A percentile compares a stretch with the other conserved stretches of the same genome.
phyloP scores from a whole-genome alignment of 1,140 invertebrate genomes.

The Apis mellifera region Amel_HAv3.1 CM009933.2:12276501-12277000 shows the following conservation, averaged over 20 bases:
- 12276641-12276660: neutral
- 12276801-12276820: conserved; percentile 62
- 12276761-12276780: conserved; percentile 90
- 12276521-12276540: neutral
- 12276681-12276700: neutral
- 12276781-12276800: conserved; percentile 84
- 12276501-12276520: neutral
- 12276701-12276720: conserved; percentile 6
- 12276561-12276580: conserved; percentile 13
- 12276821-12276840: neutral
- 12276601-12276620: neutral
- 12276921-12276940: conserved; percentile 77
- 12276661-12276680: neutral
- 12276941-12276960: conserved; percentile 85
- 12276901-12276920: conserved; percentile 62
- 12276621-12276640: neutral
- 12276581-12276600: conserved; percentile 11
- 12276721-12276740: conserved; percentile 62
- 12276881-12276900: conserved; percentile 40
- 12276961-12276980: conserved; percentile 80
- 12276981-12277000: conserved; percentile 78
- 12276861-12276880: conserved; percentile 45
- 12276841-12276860: neutral
- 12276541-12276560: neutral
- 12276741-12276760: conserved; percentile 84